Percentiles rank a stretch among this genome's conserved stretches.
phyloP scores from a whole-genome alignment of 2,888 invertebrate species.

The Deilephila porcellus region DNA sequence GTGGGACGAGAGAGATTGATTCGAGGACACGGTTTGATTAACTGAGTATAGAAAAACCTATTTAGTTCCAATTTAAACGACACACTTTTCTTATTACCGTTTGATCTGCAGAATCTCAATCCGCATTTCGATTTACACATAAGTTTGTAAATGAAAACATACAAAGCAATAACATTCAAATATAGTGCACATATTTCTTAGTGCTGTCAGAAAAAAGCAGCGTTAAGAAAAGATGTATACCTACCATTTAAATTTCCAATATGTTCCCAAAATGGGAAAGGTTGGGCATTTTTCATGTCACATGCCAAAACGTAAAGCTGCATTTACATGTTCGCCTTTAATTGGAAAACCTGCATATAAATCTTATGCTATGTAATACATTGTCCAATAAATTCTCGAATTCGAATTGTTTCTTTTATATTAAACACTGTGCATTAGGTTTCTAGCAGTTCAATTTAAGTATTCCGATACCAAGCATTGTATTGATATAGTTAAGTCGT shows the following conservation, averaged over 20 bases:
- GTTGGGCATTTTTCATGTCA: constrained; percentile 21
- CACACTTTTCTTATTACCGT: too few relatives aligned
- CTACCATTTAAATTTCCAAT: constrained; percentile 3
- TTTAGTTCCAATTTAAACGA: neutral
- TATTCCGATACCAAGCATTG: neutral
- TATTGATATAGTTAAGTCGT: too few relatives aligned
- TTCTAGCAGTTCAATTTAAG: neutral
- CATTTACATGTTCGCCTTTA: constrained; percentile 13
- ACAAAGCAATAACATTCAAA: neutral
- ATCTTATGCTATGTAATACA: neutral
- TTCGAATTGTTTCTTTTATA: constrained; percentile 21
- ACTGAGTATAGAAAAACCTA: neutral
- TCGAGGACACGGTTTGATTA: neutral
- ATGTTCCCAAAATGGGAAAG: constrained; percentile 18
- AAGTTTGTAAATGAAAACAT: neutral
- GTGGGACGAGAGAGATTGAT: neutral
- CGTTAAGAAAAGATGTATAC: constrained; percentile 6
- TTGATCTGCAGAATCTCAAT: too few relatives aligned
- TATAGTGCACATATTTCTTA: neutral
- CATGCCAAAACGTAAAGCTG: constrained; percentile 18
- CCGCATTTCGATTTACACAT: too few relatives aligned
- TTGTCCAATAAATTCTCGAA: constrained; percentile 23
- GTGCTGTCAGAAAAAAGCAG: constrained; percentile 3
- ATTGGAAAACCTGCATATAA: constrained; percentile 11
- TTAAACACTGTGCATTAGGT: too few relatives aligned